phyloP scores from a whole-genome alignment of 1,140 invertebrate species.

The Pogonus chalceus region DNA sequence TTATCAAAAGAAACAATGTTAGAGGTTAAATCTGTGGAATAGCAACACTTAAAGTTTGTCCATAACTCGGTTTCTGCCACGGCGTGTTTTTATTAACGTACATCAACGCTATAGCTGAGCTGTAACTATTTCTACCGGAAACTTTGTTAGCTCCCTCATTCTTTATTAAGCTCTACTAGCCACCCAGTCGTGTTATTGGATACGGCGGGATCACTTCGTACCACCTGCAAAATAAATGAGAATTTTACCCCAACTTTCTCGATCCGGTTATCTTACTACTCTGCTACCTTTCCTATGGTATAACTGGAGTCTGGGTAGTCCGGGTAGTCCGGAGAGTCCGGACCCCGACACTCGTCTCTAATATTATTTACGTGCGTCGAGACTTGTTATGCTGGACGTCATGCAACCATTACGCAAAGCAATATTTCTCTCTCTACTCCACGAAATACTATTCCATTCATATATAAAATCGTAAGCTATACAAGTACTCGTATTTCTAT shows the following conservation, averaged over 20 bases:
- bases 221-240: conserved; percentile 7
- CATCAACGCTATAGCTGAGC: neutral
- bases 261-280: neutral
- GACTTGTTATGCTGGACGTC: no score
- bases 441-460: no score
- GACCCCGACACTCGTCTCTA: no score
- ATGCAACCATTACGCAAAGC: no score
- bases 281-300: neutral
- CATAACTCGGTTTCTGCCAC: neutral
- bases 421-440: no score
- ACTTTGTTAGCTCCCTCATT: neutral
- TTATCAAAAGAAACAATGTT: neutral
- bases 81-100: neutral
- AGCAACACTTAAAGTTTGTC: neutral
- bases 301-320: no score
- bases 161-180: conserved; percentile 3
- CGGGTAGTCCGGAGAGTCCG: no score
- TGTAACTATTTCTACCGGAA: neutral
- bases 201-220: neutral
- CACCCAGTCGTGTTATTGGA: neutral
- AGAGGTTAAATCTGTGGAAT: neutral
- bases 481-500: no score
- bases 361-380: neutral
- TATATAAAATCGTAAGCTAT: no score
- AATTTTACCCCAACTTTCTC: neutral